Evolutionary conservation across 2,888 invertebrate genomes (phyloP).

Genomic region (Thereva nobilitata): DNA sequence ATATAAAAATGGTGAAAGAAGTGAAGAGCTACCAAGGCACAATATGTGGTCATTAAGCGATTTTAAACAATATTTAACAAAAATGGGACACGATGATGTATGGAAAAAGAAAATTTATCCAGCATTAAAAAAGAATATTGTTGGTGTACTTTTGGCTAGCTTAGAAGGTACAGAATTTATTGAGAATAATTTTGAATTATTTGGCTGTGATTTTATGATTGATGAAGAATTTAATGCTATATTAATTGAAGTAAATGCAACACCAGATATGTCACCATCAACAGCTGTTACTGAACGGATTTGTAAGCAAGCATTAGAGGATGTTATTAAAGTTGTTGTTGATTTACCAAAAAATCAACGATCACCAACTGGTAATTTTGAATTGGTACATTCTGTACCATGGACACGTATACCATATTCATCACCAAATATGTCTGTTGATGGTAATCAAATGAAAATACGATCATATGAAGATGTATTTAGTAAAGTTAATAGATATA

Average conservation of each 20-base stretch:
- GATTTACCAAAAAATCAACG: slow-evolving; percentile 52
- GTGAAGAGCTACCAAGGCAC: slow-evolving; percentile 69
- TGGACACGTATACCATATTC: slow-evolving; percentile 24
- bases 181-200: slow-evolving; percentile 82
- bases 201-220: slow-evolving; percentile 91
- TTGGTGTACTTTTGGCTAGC: slow-evolving; percentile 77
- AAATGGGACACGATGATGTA: slow-evolving; percentile 58
- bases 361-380: slow-evolving; percentile 65
- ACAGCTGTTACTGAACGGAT: slow-evolving; percentile 82
- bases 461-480: background rate
- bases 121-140: slow-evolving; percentile 81
- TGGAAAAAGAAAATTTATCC: slow-evolving; percentile 79
- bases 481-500: background rate
- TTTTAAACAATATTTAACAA: slow-evolving; percentile 67
- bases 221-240: slow-evolving; percentile 84
- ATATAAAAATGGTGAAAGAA: slow-evolving; percentile 62
- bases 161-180: slow-evolving; percentile 71
- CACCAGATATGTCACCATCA: slow-evolving; percentile 80
- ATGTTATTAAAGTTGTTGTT: slow-evolving; percentile 81
- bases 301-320: slow-evolving; percentile 79
- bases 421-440: slow-evolving; percentile 20
- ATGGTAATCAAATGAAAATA: slow-evolving; percentile 9
- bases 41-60: slow-evolving; percentile 85
- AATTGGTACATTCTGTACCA: slow-evolving; percentile 58
- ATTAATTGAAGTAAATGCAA: slow-evolving; percentile 91